These are phyloP conservation scores for Zosterops borbonicus DNA, from an alignment of 2,113 vertebrate species.

Conservation along the genomic window DNA sequence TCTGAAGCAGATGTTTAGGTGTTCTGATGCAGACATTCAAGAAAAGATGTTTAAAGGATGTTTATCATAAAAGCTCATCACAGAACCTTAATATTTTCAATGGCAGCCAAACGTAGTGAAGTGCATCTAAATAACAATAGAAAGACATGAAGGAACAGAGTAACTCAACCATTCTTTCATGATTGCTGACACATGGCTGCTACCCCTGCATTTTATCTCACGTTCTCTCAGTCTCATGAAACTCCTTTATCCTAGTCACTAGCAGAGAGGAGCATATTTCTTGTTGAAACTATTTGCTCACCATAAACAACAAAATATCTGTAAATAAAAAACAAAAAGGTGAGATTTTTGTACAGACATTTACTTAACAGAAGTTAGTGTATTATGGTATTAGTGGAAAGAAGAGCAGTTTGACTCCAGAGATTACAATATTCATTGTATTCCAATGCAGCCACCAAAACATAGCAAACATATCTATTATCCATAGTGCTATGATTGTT, in stretches of 20 bases:
- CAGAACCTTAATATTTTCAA: neutral
- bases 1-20: slow-evolving; percentile 35
- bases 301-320: neutral
- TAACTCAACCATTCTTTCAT: slow-evolving; percentile 16
- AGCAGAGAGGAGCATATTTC: neutral
- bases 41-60: slow-evolving; percentile 14
- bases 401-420: slow-evolving; percentile 30
- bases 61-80: slow-evolving; percentile 27
- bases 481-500: neutral
- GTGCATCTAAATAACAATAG: neutral
- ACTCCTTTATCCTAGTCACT: neutral
- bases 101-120: neutral
- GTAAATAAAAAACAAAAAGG: neutral
- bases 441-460: slow-evolving; percentile 37
- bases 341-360: slow-evolving; percentile 34
- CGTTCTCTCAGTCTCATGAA: neutral
- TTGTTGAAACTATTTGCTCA: slow-evolving; percentile 19
- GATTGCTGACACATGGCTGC: neutral
- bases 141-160: slow-evolving; percentile 16
- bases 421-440: slow-evolving; percentile 18
- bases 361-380: slow-evolving; percentile 4
- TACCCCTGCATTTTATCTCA: slow-evolving; percentile 7
- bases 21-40: slow-evolving; percentile 17
- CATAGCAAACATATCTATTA: slow-evolving; percentile 28
- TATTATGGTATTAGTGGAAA: slow-evolving; percentile 16